Evolutionary conservation across 2,888 invertebrate species (phyloP).

Genomic region (Zonitis immaculata): DNA sequence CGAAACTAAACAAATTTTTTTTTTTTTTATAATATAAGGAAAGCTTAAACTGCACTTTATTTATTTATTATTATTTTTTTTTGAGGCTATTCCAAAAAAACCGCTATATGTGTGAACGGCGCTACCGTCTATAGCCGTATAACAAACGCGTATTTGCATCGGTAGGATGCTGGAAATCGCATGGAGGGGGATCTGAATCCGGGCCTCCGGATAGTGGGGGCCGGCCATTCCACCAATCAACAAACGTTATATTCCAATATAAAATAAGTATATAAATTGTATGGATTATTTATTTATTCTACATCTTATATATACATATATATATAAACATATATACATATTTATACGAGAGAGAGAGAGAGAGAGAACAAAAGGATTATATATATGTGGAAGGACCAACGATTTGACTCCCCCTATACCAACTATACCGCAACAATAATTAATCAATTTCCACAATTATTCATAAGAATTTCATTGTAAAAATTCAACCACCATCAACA

Average conservation of each 20-base stretch:
- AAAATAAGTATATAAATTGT: slow-evolving; percentile 52
- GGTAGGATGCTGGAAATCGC: slow-evolving; percentile 42
- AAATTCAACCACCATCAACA: too few relatives aligned
- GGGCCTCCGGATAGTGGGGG: slow-evolving; percentile 38
- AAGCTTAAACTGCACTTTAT: too few relatives aligned
- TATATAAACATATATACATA: slow-evolving; percentile 49
- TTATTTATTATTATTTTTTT: not conserved
- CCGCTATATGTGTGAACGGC: slow-evolving; percentile 37
- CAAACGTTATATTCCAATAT: slow-evolving; percentile 40
- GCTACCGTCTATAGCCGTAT: slow-evolving; percentile 46
- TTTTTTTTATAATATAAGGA: too few relatives aligned
- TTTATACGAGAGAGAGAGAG: too few relatives aligned
- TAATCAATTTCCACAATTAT: too few relatives aligned
- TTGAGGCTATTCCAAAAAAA: not conserved
- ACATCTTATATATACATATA: slow-evolving; percentile 49
- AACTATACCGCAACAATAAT: too few relatives aligned
- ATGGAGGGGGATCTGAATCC: slow-evolving; percentile 42
- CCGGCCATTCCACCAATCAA: slow-evolving; percentile 36
- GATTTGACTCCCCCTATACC: too few relatives aligned
- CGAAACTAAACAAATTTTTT: too few relatives aligned
- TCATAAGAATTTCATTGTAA: too few relatives aligned
- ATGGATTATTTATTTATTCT: slow-evolving; percentile 53
- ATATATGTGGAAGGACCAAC: too few relatives aligned
- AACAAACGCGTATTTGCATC: slow-evolving; percentile 46
- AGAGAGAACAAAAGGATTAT: slow-evolving; percentile 43